Percentiles rank a stretch among this genome's conserved stretches.
Evolutionary conservation across 2,888 invertebrate species (phyloP).

Genomic region (Noctua janthina): DNA sequence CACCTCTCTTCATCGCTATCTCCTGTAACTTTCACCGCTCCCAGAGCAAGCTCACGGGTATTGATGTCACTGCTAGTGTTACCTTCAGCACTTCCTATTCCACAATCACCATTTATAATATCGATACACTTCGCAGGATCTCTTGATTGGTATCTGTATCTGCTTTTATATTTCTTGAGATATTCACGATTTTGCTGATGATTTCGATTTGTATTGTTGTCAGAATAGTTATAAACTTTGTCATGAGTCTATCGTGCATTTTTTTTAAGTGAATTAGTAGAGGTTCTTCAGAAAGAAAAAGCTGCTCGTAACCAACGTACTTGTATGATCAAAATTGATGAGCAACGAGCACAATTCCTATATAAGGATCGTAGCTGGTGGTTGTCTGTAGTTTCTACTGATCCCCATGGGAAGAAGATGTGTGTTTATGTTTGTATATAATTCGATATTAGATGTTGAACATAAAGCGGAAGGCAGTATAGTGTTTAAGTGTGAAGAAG

Average conservation of each 20-base stretch:
- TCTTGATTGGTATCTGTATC: constrained; percentile 1
- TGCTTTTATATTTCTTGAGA: neutral
- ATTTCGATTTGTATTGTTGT: neutral
- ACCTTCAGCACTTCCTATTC: constrained; percentile 85
- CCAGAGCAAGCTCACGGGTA: constrained; percentile 82
- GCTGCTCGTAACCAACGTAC: neutral
- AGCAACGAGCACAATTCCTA: neutral
- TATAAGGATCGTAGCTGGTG: neutral
- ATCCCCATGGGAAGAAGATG: neutral
- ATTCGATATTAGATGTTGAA: neutral
- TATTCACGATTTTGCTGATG: neutral
- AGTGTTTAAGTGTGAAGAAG: neutral
- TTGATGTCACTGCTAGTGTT: constrained; percentile 84
- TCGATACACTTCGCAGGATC: constrained; percentile 47
- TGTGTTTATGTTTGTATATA: neutral
- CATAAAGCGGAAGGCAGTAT: fast-evolving
- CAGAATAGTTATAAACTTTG: neutral
- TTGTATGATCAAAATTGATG: neutral
- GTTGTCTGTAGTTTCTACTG: neutral
- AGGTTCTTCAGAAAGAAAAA: neutral
- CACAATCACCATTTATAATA: constrained; percentile 71
- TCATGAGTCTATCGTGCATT: neutral
- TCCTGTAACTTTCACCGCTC: constrained; percentile 65
- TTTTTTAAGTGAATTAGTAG: no score
- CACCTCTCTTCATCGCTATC: constrained; percentile 19